These are phyloP conservation scores for Pseudoatta argentina DNA, from an alignment of 1,140 invertebrate species.

Conservation along the genomic window DNA sequence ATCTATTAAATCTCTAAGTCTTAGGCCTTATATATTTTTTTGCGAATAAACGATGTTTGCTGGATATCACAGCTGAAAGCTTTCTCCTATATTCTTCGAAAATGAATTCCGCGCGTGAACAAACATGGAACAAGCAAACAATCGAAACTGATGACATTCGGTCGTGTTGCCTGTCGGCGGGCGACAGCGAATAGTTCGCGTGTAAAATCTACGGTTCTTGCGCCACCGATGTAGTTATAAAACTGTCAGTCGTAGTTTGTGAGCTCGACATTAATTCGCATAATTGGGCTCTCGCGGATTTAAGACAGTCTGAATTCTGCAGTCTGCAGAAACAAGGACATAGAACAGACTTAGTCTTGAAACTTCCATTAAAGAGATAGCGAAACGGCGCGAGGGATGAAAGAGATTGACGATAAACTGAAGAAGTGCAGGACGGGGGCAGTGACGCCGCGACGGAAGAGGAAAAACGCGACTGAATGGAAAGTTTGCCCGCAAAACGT, in stretches of 20 bases:
- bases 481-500: conserved; percentile 37
- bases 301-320: conserved; percentile 30
- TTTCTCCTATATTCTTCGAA: conserved; percentile 5
- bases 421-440: background rate
- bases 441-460: background rate
- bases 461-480: background rate
- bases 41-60: background rate
- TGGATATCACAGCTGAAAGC: background rate
- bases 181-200: conserved; percentile 31
- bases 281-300: conserved; percentile 66
- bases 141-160: conserved; percentile 60
- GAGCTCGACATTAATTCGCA: conserved; percentile 70
- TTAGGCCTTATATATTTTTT: background rate
- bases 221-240: conserved; percentile 22
- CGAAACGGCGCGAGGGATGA: background rate
- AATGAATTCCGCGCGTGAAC: conserved; percentile 29
- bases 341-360: conserved; percentile 34
- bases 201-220: conserved; percentile 42
- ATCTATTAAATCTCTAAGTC: background rate
- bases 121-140: conserved; percentile 36
- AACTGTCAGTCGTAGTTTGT: conserved; percentile 62
- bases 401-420: background rate
- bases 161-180: conserved; percentile 24
- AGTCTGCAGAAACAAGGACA: conserved; percentile 34
- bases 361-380: conserved; percentile 30